These are phyloP conservation scores for Micrasema minimum DNA, from an alignment of 1,140 invertebrate genomes.

Conservation along the genomic window DNA sequence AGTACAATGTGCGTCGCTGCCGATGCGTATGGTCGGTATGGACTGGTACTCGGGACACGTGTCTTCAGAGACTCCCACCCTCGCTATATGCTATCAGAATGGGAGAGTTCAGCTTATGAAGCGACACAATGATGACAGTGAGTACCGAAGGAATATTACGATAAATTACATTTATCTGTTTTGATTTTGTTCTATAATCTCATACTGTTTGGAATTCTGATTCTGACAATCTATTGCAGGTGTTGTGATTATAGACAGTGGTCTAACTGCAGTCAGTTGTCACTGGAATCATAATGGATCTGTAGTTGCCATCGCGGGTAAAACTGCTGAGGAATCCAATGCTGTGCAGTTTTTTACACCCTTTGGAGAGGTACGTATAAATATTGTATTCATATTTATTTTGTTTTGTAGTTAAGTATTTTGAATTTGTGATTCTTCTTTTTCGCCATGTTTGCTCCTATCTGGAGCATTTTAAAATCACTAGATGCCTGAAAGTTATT, in stretches of 20 bases:
- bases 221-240: conserved; percentile 57
- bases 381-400: not conserved
- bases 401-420: not conserved
- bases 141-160: conserved; percentile 43
- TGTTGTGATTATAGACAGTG: conserved; percentile 78
- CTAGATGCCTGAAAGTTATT: too few species aligned
- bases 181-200: conserved; percentile 34
- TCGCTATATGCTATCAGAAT: conserved; percentile 89
- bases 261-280: conserved; percentile 83
- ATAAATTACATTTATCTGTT: too few species aligned
- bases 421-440: too few species aligned
- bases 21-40: conserved; percentile 75
- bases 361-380: conserved; percentile 77
- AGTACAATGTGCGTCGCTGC: conserved; percentile 71
- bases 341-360: conserved; percentile 92
- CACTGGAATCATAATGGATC: conserved; percentile 94
- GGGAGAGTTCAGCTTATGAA: conserved; percentile 90
- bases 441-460: too few species aligned
- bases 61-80: conserved; percentile 77
- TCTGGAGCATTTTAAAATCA: too few species aligned
- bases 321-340: conserved; percentile 76
- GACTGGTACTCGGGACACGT: conserved; percentile 88
- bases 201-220: not conserved
- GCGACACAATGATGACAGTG: conserved; percentile 88
- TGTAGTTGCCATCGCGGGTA: conserved; percentile 87